Percentiles rank a stretch among this genome's conserved stretches.
Evolutionary conservation across 2,797 vertebrate species (phyloP).

Genomic region (Tarsius wallacei): DNA sequence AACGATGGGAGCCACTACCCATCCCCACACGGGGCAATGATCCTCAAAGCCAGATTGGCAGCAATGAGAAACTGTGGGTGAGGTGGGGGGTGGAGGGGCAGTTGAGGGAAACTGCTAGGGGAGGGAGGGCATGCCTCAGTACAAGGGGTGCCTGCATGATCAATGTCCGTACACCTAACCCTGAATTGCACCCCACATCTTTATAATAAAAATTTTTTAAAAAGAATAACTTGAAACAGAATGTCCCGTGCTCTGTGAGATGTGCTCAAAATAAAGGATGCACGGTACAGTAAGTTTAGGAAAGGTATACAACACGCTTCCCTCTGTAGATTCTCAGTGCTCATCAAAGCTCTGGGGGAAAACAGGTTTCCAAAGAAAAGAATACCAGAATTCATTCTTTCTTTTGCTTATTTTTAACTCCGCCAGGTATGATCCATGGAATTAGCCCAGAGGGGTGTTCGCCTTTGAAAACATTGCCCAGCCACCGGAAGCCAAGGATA

Average conservation of each 20-base stretch:
- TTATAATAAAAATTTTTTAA: no score
- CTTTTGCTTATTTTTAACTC: not conserved
- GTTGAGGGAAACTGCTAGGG: no score
- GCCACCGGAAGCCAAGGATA: not conserved
- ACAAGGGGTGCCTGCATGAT: no score
- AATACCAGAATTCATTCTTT: not conserved
- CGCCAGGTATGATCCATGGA: not conserved
- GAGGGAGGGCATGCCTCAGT: no score
- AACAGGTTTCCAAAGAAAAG: not conserved
- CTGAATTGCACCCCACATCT: no score
- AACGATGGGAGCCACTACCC: not conserved
- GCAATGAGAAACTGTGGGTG: no score
- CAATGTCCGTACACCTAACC: no score
- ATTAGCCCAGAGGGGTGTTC: not conserved
- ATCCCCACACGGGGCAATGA: not conserved
- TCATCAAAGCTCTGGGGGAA: not conserved
- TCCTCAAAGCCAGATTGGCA: not conserved
- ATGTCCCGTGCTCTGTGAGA: not conserved
- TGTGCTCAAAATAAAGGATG: not conserved
- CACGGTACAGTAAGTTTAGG: not conserved
- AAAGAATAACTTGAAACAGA: not conserved
- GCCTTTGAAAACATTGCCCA: not conserved
- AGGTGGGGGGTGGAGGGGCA: no score
- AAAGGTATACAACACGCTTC: fast-evolving
- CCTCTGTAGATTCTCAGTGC: not conserved